A percentile compares a stretch with the other conserved stretches of the same genome.
Evolutionary conservation across 2,113 vertebrate genomes (phyloP).

Genomic region (Pandion haliaetus): DNA sequence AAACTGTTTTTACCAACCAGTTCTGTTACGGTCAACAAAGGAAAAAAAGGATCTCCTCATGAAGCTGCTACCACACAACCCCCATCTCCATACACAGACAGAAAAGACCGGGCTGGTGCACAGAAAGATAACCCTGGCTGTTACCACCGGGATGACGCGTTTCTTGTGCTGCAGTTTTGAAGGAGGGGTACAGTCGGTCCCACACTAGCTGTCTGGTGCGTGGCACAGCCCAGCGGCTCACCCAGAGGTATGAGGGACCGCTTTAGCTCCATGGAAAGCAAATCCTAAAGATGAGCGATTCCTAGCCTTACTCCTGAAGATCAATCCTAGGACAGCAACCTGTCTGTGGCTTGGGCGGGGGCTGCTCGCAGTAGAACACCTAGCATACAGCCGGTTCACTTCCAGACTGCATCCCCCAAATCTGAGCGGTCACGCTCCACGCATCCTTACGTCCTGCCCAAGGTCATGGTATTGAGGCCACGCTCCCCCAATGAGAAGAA

Average conservation of each 20-base stretch:
- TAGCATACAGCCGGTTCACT: neutral
- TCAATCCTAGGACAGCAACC: neutral
- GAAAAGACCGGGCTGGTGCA: neutral
- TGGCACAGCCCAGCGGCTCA: neutral
- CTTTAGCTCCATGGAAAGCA: neutral
- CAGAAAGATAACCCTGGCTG: neutral
- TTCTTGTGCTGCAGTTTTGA: neutral
- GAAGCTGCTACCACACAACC: neutral
- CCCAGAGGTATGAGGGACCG: neutral
- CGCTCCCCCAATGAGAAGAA: neutral
- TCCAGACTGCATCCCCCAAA: neutral
- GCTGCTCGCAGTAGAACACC: neutral
- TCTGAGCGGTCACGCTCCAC: too few species aligned
- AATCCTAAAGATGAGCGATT: neutral
- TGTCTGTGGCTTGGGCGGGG: accelerated
- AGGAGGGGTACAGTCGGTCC: neutral
- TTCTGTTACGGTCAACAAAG: neutral
- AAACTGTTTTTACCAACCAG: accelerated
- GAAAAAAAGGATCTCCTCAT: neutral
- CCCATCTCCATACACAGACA: neutral
- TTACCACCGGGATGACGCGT: neutral
- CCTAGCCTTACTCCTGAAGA: neutral
- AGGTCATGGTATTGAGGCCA: neutral
- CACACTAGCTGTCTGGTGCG: too few species aligned
- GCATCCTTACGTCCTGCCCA: neutral